Evolutionary conservation across 2,888 invertebrate genomes (phyloP).

Genomic region (Amaurobius ferox): DNA sequence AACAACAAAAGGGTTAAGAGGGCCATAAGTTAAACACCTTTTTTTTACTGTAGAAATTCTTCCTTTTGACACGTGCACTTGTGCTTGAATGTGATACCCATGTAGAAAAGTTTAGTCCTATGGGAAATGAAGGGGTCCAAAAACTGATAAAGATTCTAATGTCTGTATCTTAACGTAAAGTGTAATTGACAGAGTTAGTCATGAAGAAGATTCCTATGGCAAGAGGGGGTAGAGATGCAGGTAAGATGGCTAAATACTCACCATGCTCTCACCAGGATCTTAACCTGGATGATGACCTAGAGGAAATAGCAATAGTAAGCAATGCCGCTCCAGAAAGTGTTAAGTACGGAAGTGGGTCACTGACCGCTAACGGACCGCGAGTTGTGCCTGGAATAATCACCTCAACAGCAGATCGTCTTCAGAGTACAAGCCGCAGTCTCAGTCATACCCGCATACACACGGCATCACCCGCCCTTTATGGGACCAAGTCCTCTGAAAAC

Average conservation of each 20-base stretch:
- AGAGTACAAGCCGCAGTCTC: slow-evolving; percentile 53
- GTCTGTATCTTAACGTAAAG: neutral
- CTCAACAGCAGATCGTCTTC: slow-evolving; percentile 69
- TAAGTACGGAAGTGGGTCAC: slow-evolving; percentile 81
- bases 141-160: neutral
- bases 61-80: neutral
- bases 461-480: slow-evolving; percentile 69
- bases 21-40: slow-evolving; percentile 36
- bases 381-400: slow-evolving; percentile 80
- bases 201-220: slow-evolving; percentile 65
- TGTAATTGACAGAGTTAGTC: neutral
- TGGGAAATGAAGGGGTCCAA: slow-evolving; percentile 1
- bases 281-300: slow-evolving; percentile 76
- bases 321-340: slow-evolving; percentile 81
- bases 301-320: slow-evolving; percentile 82
- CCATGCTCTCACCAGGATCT: slow-evolving; percentile 76
- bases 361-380: slow-evolving; percentile 82
- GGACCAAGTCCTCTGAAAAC: slow-evolving; percentile 74
- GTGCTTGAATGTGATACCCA: slow-evolving; percentile 48
- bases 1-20: slow-evolving; percentile 40
- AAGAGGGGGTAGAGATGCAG: slow-evolving; percentile 51
- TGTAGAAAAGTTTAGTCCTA: neutral
- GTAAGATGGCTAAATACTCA: slow-evolving; percentile 77
- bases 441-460: slow-evolving; percentile 69
- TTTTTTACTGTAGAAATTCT: slow-evolving; percentile 13